Base-by-base conservation (phyloP, 2,888 invertebrate species). In the Torymus aiolomorphi region DNA sequence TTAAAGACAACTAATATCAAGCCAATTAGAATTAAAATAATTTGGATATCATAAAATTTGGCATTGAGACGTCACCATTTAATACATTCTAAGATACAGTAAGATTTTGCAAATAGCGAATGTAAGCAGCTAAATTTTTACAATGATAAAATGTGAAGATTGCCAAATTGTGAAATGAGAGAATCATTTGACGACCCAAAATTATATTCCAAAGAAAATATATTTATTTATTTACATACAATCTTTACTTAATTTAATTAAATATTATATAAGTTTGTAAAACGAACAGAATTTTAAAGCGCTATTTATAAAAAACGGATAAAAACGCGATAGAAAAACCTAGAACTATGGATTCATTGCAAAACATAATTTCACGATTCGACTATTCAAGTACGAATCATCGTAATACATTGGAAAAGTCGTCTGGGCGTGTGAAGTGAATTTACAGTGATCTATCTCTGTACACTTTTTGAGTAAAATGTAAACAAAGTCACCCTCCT, bases 151-250 rank as follows among this genome's bases (percentile, higher is more conserved):
- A 65, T 52, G 63, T 24, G 20, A 51, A 69, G n/a, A 54, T 51
- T 49, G 51, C 13, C 52, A 67, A 61, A 61, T 31, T 78, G 31
- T 78, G 31, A 69, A 31, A 49, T 59, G 57, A 69, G 56, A 63
- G 16, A 66, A 72, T 66, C 59, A 66, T 78, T 71, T 78, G 18
- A 74, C 52, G 66, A 74, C n/a, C 52, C 70, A 75, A 52, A 71
- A 20, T 79, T 66, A 52, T 74, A 75, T 75, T 71, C 16, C 20
- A 59, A 79, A 65, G 59, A 61, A 70, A 66, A 73, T 73, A 51
- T 73, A 59, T 75, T 79, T 79, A 71, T 74, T 79, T 70, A 63
- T 75, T 70, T 79, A 75, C 59, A 75, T 79, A 75, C 75, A 79
- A 61, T 70, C 52, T 71, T 62, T 67, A 52, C 42, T 78, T 62